These are phyloP conservation scores for Podiceps cristatus DNA, from an alignment of 2,113 vertebrate genomes.

Conservation along the genomic window DNA sequence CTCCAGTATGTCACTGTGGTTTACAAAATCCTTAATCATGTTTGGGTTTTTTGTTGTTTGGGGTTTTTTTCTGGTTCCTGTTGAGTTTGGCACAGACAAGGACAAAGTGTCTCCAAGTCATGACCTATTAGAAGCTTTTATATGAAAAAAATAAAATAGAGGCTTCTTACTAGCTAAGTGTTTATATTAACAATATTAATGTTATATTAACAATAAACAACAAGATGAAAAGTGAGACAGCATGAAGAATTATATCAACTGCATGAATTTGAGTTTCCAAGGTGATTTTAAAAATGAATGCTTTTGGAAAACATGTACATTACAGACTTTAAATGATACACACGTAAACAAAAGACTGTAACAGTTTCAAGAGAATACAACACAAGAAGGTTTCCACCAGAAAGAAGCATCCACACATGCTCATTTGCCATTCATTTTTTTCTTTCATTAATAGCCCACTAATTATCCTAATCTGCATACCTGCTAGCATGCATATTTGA, in stretches of 20 bases:
- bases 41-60: background rate
- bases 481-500: background rate
- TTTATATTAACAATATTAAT: background rate
- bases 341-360: background rate
- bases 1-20: background rate
- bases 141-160: background rate
- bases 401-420: background rate
- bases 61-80: background rate
- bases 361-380: background rate
- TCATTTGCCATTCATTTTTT: background rate
- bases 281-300: background rate
- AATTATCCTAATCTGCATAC: background rate
- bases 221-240: background rate
- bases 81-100: constrained; percentile 22
- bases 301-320: background rate
- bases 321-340: background rate
- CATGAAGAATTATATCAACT: background rate
- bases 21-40: background rate
- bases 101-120: background rate
- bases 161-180: background rate
- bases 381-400: background rate
- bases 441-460: background rate
- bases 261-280: background rate
- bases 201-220: background rate
- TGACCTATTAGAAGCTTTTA: background rate